Conservation (phyloP, 2,797 vertebrate species). For the Knipowitschia caucasica region DNA sequence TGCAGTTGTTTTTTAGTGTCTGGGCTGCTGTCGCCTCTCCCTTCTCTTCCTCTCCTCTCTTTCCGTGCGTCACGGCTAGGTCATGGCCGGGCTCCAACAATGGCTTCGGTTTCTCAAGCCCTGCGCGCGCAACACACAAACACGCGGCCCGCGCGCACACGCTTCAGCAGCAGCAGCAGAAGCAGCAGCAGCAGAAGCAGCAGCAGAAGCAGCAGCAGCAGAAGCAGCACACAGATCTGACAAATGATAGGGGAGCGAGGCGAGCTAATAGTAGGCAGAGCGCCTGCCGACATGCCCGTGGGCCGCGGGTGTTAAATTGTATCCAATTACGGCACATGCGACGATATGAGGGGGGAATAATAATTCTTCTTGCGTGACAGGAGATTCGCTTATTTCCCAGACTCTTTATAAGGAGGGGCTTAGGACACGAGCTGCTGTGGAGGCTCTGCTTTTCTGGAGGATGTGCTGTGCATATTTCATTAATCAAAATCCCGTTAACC, state of each 20-base stretch:
- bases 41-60: constrained; percentile 17
- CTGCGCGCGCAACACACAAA: constrained; percentile 7
- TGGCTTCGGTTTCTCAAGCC: constrained; percentile 65
- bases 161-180: constrained; percentile 20
- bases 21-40: constrained; percentile 32
- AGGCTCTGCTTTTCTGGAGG: constrained; percentile 45
- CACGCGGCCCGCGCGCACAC: constrained; percentile 13
- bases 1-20: constrained; percentile 59
- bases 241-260: constrained; percentile 67
- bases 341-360: constrained; percentile 61
- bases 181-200: constrained; percentile 34
- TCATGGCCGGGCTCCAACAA: constrained; percentile 74
- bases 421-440: constrained; percentile 19
- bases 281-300: constrained; percentile 71
- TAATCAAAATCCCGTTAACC: constrained; percentile 72
- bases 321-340: constrained; percentile 74
- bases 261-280: constrained; percentile 67
- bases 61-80: constrained; percentile 71
- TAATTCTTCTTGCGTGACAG: constrained; percentile 70
- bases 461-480: constrained; percentile 55
- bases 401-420: constrained; percentile 46
- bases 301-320: constrained; percentile 77
- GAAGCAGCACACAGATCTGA: constrained; percentile 63
- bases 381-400: constrained; percentile 64
- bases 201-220: constrained; percentile 33